Evolutionary conservation across 2,113 vertebrate species (phyloP).

Genomic region (Toxotes chatareus): DNA sequence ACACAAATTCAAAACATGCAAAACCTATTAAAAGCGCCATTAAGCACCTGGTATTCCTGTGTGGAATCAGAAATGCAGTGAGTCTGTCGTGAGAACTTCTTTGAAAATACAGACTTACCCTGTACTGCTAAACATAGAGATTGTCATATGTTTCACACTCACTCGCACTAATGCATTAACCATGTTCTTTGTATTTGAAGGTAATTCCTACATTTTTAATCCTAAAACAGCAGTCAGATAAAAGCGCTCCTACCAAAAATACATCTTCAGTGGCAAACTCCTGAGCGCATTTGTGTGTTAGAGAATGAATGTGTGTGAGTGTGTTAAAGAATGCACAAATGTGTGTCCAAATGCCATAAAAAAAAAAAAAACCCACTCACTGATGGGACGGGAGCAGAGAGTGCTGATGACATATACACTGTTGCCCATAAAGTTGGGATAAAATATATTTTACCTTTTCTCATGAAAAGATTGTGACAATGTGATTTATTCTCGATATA

Average conservation of each 20-base stretch:
- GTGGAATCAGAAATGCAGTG: neutral
- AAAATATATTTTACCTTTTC: too few relatives aligned
- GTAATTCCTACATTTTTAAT: conserved; percentile 70
- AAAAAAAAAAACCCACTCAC: conserved; percentile 7
- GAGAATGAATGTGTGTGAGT: conserved; percentile 22
- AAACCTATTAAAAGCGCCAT: neutral
- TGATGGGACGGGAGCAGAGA: neutral
- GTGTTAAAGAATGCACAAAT: neutral
- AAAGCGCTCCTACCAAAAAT: conserved; percentile 38
- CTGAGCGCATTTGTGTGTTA: conserved; percentile 46
- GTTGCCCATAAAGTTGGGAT: too few relatives aligned
- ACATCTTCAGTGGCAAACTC: conserved; percentile 15
- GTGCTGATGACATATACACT: neutral
- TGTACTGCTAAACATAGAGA: conserved; percentile 57
- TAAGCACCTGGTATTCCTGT: neutral
- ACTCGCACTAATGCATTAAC: conserved; percentile 73
- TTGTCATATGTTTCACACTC: conserved; percentile 50
- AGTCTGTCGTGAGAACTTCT: conserved; percentile 1
- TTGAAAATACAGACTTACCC: conserved; percentile 23
- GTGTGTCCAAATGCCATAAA: neutral
- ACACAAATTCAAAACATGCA: neutral
- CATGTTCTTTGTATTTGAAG: conserved; percentile 70
- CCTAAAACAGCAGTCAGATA: conserved; percentile 41
- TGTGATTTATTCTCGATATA: too few relatives aligned
- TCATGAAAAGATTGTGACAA: too few relatives aligned